Evolutionary conservation across 2,797 vertebrate species (phyloP).

Genomic region (Syngnathus rostellatus): DNA sequence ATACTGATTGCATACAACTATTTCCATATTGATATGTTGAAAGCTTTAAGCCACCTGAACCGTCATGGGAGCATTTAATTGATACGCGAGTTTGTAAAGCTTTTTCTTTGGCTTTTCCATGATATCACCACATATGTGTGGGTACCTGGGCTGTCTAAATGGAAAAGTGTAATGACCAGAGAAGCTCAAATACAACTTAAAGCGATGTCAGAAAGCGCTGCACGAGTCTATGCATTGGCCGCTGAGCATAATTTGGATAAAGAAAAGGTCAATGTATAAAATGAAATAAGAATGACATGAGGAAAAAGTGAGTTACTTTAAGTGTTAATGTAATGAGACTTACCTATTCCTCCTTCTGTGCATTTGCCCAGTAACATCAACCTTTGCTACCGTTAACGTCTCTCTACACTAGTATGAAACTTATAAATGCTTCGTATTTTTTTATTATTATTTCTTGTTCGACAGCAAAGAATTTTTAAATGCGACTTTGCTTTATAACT

Average conservation of each 20-base stretch:
- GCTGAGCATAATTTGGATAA: neutral
- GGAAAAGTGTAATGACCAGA: neutral
- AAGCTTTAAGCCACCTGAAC: too few relatives aligned
- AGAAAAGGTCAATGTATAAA: neutral
- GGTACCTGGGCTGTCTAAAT: too few relatives aligned
- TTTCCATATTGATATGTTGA: too few relatives aligned
- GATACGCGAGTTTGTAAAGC: too few relatives aligned
- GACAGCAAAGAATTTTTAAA: neutral
- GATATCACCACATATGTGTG: too few relatives aligned
- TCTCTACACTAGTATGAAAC: neutral
- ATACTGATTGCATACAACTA: too few relatives aligned
- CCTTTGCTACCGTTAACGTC: neutral
- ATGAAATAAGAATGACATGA: neutral
- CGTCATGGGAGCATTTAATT: too few relatives aligned
- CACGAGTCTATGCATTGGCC: neutral
- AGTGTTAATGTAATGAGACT: neutral
- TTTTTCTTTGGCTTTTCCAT: too few relatives aligned
- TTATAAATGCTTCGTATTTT: neutral
- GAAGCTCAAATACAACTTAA: neutral
- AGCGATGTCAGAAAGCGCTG: neutral
- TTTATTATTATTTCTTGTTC: too few relatives aligned
- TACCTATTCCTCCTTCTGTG: neutral
- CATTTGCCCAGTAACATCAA: neutral
- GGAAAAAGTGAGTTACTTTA: too few relatives aligned
- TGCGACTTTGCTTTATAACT: neutral